A percentile compares a stretch with the other conserved stretches of the same genome.
These are phyloP conservation scores for Rafetus swinhoei DNA, from an alignment of 2,113 vertebrate genomes.

Conservation along the genomic window DNA sequence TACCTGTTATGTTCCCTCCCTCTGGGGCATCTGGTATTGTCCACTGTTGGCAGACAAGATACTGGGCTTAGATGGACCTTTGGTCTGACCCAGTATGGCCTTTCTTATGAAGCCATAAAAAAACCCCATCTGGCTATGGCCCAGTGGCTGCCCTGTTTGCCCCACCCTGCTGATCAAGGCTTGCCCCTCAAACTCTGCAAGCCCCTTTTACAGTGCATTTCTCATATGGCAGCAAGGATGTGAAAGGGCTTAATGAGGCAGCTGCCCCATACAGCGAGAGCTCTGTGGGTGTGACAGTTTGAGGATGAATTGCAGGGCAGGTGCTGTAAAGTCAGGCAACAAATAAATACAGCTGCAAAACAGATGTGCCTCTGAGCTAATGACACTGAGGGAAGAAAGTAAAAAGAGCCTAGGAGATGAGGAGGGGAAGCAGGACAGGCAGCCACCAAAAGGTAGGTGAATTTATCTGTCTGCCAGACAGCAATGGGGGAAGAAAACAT, in stretches of 20 bases:
- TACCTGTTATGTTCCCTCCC: too few relatives aligned
- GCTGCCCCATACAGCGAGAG: neutral
- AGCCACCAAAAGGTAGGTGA: constrained; percentile 39
- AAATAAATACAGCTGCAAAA: constrained; percentile 15
- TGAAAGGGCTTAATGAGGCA: constrained; percentile 20
- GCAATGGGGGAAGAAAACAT: neutral
- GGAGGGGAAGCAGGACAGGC: neutral
- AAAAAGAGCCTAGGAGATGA: neutral
- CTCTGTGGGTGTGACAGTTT: neutral
- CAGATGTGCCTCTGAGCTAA: neutral
- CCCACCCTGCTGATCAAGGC: neutral
- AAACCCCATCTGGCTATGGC: neutral
- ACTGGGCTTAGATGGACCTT: too few relatives aligned
- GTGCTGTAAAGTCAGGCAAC: neutral
- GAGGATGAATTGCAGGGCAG: constrained; percentile 22
- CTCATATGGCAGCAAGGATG: neutral
- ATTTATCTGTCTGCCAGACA: constrained; percentile 44
- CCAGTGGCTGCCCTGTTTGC: neutral
- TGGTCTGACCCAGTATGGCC: too few relatives aligned
- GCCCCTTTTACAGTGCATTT: neutral
- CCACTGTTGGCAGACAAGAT: too few relatives aligned
- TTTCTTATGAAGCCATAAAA: neutral
- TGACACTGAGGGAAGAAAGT: neutral
- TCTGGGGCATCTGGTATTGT: too few relatives aligned
- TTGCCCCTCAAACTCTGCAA: neutral